Evolutionary conservation across 2,113 vertebrate species (phyloP).

Genomic region (Nycticorax nycticorax): DNA sequence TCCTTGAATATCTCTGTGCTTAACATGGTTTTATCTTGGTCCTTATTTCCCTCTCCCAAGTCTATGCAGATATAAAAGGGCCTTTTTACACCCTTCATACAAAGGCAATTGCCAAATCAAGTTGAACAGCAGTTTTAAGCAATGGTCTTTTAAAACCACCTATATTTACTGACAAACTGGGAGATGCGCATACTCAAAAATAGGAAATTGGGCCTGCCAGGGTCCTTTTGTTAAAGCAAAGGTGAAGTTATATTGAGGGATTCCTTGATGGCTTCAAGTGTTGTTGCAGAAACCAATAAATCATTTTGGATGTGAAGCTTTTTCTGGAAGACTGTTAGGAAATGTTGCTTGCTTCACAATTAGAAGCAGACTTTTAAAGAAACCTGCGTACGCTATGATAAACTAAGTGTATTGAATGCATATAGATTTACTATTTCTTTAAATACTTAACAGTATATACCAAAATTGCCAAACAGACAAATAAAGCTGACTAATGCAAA

Average conservation of each 20-base stretch:
- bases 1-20: not conserved
- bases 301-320: not conserved
- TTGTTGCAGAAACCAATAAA: not conserved
- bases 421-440: not conserved
- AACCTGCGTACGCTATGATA: not conserved
- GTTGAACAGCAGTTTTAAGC: not conserved
- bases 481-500: not conserved
- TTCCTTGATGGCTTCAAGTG: not conserved
- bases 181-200: not conserved
- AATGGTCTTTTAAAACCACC: not conserved
- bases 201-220: not conserved
- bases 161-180: not conserved
- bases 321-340: not conserved
- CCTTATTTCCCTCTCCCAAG: not conserved
- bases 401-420: not conserved
- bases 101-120: not conserved
- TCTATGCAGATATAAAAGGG: not conserved
- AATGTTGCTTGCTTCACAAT: not conserved
- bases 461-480: not conserved
- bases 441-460: not conserved
- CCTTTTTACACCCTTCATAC: not conserved
- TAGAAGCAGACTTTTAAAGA: not conserved
- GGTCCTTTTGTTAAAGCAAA: not conserved
- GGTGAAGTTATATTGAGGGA: not conserved
- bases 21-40: not conserved